Percentiles rank a stretch among this genome's conserved stretches.
Conservation (phyloP, 2,888 invertebrate genomes). For the Noctua pronuba region DNA sequence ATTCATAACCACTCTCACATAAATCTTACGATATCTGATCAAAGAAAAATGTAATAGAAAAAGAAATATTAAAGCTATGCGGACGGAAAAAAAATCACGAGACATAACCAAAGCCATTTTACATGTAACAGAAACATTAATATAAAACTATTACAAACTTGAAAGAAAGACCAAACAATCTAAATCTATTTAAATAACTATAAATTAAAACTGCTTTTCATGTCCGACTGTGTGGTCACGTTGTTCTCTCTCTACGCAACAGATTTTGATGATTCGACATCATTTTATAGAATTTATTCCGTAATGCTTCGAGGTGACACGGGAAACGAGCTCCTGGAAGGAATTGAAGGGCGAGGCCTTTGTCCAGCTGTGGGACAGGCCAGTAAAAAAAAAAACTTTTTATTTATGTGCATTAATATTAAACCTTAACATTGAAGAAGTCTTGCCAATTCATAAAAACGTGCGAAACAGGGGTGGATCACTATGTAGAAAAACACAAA, state of each 20-base stretch:
- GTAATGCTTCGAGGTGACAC: neutral
- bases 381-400: neutral
- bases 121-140: conserved; percentile 12
- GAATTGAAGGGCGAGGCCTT: neutral
- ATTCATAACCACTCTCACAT: conserved; percentile 15
- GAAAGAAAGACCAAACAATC: neutral
- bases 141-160: conserved; percentile 3
- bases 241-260: neutral
- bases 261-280: neutral
- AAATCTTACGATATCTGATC: conserved; percentile 38
- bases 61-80: neutral
- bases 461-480: no score
- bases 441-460: neutral
- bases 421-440: neutral
- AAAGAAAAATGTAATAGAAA: conserved; percentile 30
- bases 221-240: no score
- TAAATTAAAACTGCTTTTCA: neutral
- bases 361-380: neutral
- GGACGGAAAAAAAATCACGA: conserved; percentile 2
- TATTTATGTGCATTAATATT: neutral
- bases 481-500: neutral
- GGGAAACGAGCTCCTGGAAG: neutral
- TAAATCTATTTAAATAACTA: neutral
- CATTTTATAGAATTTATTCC: neutral
- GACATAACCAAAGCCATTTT: neutral